Evolutionary conservation across 53 echinoderm and acorn worm genomes (phyloP).

Genomic region (Actinopyga echinites): DNA sequence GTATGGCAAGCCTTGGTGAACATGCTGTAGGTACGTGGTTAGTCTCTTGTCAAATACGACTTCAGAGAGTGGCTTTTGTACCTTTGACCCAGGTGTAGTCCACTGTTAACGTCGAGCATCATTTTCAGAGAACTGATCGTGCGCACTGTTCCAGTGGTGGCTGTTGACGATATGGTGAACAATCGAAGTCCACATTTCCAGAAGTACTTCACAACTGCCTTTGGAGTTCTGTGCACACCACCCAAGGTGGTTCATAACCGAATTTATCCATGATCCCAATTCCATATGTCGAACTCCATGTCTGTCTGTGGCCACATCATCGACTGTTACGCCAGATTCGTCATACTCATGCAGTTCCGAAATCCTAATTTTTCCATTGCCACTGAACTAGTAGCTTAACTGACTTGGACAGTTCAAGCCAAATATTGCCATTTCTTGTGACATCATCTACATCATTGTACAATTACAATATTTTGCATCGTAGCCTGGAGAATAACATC

Average conservation of each 20-base stretch:
- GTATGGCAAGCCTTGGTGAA: constrained; percentile 64
- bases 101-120: constrained; percentile 29
- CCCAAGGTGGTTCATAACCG: constrained; percentile 49
- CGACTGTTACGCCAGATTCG: too few species aligned
- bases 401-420: constrained; percentile 44
- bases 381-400: constrained; percentile 13
- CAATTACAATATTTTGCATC: too few species aligned
- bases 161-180: constrained; percentile 40
- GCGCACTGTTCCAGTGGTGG: constrained; percentile 40
- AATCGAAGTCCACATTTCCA: constrained; percentile 58
- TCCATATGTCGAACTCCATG: constrained; percentile 31
- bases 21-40: too few species aligned
- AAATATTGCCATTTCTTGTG: constrained; percentile 26
- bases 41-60: too few species aligned
- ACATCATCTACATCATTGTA: constrained; percentile 33
- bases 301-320: constrained; percentile 38
- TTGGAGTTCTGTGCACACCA: constrained; percentile 33
- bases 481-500: constrained; percentile 56
- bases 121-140: not conserved
- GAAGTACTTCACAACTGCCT: not conserved
- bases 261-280: constrained; percentile 25
- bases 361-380: too few species aligned
- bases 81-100: constrained; percentile 25
- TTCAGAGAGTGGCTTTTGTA: constrained; percentile 38
- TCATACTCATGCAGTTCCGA: too few species aligned